Conservation (phyloP, 2,113 vertebrate genomes). For the Oncorhynchus kisutch region DNA sequence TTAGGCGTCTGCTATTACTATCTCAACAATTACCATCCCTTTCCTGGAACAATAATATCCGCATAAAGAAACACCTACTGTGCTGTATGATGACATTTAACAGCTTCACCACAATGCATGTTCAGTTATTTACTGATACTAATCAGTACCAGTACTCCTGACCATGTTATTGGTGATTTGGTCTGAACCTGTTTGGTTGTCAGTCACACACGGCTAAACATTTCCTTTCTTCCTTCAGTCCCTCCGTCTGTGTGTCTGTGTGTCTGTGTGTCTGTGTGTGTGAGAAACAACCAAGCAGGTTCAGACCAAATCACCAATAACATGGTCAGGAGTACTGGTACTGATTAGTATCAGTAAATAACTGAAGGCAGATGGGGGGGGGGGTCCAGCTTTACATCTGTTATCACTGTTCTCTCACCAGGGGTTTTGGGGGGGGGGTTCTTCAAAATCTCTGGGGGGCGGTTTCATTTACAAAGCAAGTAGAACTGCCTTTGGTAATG, state of each 20-base stretch:
- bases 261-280: too few species aligned
- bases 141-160: background rate
- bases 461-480: constrained; percentile 50
- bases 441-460: constrained; percentile 39
- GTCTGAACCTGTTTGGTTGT: constrained; percentile 26
- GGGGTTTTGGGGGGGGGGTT: background rate
- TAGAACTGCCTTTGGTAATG: background rate
- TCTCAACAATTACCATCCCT: background rate
- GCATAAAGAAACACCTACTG: background rate
- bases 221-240: too few species aligned
- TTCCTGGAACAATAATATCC: background rate
- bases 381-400: constrained; percentile 1
- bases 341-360: background rate
- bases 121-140: background rate
- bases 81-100: background rate
- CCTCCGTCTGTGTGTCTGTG: too few species aligned
- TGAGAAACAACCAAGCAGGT: constrained; percentile 26
- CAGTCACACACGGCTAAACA: too few species aligned
- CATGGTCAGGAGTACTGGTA: constrained; percentile 9
- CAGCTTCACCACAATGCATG: background rate
- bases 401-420: constrained; percentile 16
- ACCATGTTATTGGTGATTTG: constrained; percentile 1
- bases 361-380: background rate
- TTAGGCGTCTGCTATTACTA: background rate
- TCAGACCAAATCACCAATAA: background rate